phyloP scores from a whole-genome alignment of 2,113 vertebrate species.

The Vanacampus margaritifer region DNA sequence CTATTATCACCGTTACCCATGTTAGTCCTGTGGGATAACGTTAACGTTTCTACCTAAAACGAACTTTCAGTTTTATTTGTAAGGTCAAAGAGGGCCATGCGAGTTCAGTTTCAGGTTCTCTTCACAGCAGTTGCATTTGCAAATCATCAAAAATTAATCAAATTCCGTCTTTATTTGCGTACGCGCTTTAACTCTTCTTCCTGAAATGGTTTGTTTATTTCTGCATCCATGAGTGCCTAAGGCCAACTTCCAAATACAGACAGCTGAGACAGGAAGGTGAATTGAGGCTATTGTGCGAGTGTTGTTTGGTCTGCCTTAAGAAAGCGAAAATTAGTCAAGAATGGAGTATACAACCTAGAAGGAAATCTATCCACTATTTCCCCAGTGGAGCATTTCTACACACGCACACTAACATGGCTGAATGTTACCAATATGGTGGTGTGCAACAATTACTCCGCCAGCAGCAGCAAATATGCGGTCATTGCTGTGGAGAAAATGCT shows the following conservation, averaged over 20 bases:
- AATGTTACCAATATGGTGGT: slow-evolving; percentile 53
- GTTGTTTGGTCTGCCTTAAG: neutral
- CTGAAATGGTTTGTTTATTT: neutral
- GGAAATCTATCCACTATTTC: slow-evolving; percentile 27
- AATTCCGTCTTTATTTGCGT: neutral
- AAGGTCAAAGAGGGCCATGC: neutral
- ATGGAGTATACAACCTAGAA: slow-evolving; percentile 19
- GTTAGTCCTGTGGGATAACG: too few species aligned
- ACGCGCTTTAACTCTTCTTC: neutral
- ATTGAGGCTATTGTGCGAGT: neutral
- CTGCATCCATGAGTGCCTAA: neutral
- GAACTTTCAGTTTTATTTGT: too few species aligned
- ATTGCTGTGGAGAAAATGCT: slow-evolving; percentile 31
- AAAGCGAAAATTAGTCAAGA: neutral
- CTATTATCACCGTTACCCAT: too few species aligned
- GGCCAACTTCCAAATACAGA: neutral
- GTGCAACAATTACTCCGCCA: slow-evolving; percentile 58
- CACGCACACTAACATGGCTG: slow-evolving; percentile 17
- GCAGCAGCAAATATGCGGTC: slow-evolving; percentile 45
- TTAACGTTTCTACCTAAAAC: too few species aligned
- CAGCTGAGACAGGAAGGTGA: neutral
- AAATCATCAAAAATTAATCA: slow-evolving; percentile 1
- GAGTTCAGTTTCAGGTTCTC: neutral
- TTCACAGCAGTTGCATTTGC: neutral
- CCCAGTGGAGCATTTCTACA: slow-evolving; percentile 29